Conservation (phyloP, 35 echinoderm and acorn worm species). For the Lytechinus pictus region DNA sequence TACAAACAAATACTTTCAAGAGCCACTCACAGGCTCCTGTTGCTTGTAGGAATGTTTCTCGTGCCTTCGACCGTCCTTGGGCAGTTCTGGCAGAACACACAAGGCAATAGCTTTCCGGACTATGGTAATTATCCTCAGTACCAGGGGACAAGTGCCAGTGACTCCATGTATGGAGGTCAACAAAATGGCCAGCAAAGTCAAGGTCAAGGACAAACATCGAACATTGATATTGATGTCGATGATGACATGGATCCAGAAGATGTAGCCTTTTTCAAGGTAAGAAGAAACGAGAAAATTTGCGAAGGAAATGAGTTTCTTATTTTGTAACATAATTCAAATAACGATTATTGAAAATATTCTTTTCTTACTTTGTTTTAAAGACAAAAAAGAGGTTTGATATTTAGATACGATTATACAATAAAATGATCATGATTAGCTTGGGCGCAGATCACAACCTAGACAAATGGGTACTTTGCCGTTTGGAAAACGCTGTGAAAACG, state of each 20-base stretch:
- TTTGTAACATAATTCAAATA: not conserved
- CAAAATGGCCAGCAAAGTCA: not conserved
- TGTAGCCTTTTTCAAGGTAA: slow-evolving; percentile 29
- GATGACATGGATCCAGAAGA: slow-evolving; percentile 28
- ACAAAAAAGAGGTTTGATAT: not conserved
- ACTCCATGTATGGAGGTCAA: not conserved
- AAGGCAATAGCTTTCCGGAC: not conserved
- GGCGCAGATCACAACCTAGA: too few relatives aligned
- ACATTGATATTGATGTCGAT: slow-evolving; percentile 14
- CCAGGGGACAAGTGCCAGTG: not conserved
- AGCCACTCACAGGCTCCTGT: not conserved
- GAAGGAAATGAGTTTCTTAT: not conserved
- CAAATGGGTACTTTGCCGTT: too few relatives aligned
- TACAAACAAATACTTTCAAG: not conserved
- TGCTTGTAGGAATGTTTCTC: not conserved
- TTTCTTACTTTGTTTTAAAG: not conserved
- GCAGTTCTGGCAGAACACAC: not conserved
- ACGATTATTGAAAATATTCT: not conserved
- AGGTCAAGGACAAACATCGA: not conserved
- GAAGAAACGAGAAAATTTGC: not conserved
- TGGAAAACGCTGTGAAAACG: too few relatives aligned
- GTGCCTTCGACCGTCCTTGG: not conserved
- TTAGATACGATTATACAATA: not conserved
- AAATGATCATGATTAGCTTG: too few relatives aligned
- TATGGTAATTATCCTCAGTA: not conserved